phyloP scores from a whole-genome alignment of 2,888 invertebrate species.

The Andrena chrysosceles region DNA sequence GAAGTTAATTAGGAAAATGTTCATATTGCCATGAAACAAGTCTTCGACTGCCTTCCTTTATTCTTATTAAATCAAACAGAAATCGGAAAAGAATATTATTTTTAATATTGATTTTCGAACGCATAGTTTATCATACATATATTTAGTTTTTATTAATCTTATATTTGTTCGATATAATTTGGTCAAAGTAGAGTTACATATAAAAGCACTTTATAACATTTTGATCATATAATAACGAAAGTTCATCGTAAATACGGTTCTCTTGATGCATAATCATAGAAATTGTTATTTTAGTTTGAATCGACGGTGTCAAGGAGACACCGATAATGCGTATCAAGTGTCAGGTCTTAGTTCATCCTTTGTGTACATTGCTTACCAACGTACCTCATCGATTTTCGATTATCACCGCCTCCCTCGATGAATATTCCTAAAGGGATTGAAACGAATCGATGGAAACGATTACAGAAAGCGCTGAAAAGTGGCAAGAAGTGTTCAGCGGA shows the following conservation, averaged over 20 bases:
- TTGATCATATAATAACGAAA: background rate
- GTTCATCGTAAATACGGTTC: background rate
- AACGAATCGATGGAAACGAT: slow-evolving; percentile 44
- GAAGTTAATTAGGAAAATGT: too few relatives aligned
- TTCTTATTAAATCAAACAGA: too few relatives aligned
- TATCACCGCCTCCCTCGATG: slow-evolving; percentile 32
- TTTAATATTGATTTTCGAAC: too few relatives aligned
- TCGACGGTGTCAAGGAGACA: slow-evolving; percentile 2
- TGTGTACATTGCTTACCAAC: slow-evolving; percentile 29
- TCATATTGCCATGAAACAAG: too few relatives aligned
- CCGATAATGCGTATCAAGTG: slow-evolving; percentile 56
- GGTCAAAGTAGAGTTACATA: background rate
- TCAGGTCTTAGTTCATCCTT: slow-evolving; percentile 34
- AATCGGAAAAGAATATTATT: too few relatives aligned
- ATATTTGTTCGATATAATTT: background rate
- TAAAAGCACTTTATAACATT: too few relatives aligned
- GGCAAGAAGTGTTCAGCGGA: slow-evolving; percentile 2
- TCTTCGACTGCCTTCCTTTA: too few relatives aligned
- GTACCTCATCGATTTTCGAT: slow-evolving; percentile 50
- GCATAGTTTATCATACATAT: too few relatives aligned
- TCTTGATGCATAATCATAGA: background rate
- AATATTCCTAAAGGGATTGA: slow-evolving; percentile 46
- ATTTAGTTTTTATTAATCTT: background rate
- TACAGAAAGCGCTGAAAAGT: slow-evolving; percentile 21
- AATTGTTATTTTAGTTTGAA: slow-evolving; percentile 26